phyloP scores from a whole-genome alignment of 2,888 invertebrate genomes.

The Harpalus rufipes region DNA sequence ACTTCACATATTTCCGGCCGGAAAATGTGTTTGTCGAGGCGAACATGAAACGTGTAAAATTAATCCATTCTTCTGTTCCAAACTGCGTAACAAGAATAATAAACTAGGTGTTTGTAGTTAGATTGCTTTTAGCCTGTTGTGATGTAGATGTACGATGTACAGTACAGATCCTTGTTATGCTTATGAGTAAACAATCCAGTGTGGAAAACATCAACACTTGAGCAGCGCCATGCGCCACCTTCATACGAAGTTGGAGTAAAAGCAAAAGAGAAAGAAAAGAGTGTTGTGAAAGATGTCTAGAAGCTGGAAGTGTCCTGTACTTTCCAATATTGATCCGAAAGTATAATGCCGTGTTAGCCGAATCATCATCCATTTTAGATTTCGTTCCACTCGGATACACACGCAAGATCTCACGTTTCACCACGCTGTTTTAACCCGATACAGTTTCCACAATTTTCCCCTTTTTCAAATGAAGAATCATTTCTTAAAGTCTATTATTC shows the following conservation, averaged over 20 bases:
- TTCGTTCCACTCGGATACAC: conserved; percentile 56
- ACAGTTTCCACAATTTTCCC: neutral
- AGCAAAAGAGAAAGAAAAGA: conserved; percentile 9
- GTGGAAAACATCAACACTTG: conserved; percentile 34
- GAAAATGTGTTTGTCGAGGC: conserved; percentile 40
- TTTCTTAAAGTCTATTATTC: too few species aligned
- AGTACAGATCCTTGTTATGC: conserved; percentile 37
- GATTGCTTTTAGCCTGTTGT: conserved; percentile 44
- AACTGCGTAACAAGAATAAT: conserved; percentile 51
- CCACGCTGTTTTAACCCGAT: neutral
- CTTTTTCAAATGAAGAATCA: neutral
- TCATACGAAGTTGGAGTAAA: conserved; percentile 10
- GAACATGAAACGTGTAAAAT: conserved; percentile 24
- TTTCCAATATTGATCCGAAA: conserved; percentile 60
- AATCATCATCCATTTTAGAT: conserved; percentile 64
- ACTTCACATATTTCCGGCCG: conserved; percentile 31
- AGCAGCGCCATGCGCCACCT: neutral
- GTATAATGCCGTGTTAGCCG: conserved; percentile 56
- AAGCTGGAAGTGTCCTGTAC: conserved; percentile 52
- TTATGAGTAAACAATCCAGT: conserved; percentile 37
- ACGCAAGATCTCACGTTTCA: neutral
- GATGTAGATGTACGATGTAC: conserved; percentile 20
- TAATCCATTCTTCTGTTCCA: conserved; percentile 37
- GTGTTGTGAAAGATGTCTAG: conserved; percentile 22
- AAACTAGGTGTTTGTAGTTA: conserved; percentile 42